phyloP scores from a whole-genome alignment of 2,113 vertebrate species.

The Carassius carassius region DNA sequence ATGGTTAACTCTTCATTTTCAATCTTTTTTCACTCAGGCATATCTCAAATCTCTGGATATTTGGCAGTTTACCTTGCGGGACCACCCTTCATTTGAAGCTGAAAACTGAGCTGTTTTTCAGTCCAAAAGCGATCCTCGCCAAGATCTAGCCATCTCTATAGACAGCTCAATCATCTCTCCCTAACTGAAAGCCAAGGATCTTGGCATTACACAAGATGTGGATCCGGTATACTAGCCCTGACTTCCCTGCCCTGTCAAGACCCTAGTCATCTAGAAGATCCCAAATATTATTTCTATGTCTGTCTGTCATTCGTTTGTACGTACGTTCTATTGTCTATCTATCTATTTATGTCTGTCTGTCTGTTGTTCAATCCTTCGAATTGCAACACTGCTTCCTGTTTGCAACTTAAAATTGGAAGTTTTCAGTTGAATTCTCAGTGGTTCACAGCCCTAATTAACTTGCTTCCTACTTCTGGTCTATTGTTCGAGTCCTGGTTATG shows the following conservation, averaged over 20 bases:
- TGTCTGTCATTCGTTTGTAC: too few relatives aligned
- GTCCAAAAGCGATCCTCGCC: neutral
- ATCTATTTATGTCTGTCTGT: neutral
- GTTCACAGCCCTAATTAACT: neutral
- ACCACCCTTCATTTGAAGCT: slow-evolving; percentile 14
- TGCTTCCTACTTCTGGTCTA: neutral
- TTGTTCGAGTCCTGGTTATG: neutral
- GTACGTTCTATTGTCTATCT: neutral
- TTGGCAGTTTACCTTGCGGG: slow-evolving; percentile 14
- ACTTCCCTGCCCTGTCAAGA: neutral
- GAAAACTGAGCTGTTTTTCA: neutral
- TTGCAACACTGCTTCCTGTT: neutral
- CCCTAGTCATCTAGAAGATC: neutral
- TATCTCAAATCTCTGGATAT: neutral
- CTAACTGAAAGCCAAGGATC: neutral
- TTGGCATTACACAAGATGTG: neutral
- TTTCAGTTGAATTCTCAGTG: neutral
- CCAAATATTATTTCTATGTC: neutral
- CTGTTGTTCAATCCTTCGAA: neutral
- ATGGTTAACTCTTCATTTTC: neutral
- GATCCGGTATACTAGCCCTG: neutral
- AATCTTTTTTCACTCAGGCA: neutral
- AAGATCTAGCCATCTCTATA: neutral
- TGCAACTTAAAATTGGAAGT: too few relatives aligned
- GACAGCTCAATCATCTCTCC: slow-evolving; percentile 23